phyloP scores from a whole-genome alignment of 2,113 vertebrate species.

The Erythrolamprus reginae region DNA sequence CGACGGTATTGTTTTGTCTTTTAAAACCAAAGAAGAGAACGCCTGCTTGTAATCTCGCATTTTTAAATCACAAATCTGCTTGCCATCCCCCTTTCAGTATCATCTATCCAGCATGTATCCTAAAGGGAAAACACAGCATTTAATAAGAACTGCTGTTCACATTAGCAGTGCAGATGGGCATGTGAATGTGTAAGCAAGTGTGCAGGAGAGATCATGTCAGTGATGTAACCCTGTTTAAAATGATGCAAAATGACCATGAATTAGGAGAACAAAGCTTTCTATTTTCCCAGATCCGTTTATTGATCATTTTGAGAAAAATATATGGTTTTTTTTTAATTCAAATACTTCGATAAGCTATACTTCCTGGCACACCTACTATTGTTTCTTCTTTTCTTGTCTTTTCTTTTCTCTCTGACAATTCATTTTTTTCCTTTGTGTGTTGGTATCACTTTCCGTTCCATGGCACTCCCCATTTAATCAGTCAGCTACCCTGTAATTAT shows the following conservation, averaged over 20 bases:
- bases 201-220: slow-evolving; percentile 11
- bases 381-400: not conserved
- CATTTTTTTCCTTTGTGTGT: slow-evolving; percentile 30
- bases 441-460: slow-evolving; percentile 74
- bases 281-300: slow-evolving; percentile 20
- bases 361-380: not conserved
- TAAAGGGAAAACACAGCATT: slow-evolving; percentile 28
- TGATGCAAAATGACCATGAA: slow-evolving; percentile 31
- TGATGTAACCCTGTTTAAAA: slow-evolving; percentile 33
- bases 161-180: slow-evolving; percentile 39
- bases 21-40: not conserved
- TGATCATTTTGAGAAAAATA: not conserved
- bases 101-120: slow-evolving; percentile 2
- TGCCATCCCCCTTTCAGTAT: slow-evolving; percentile 10
- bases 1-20: slow-evolving; percentile 6
- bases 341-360: slow-evolving; percentile 22
- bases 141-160: slow-evolving; percentile 34
- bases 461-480: slow-evolving; percentile 70
- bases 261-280: slow-evolving; percentile 34
- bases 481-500: slow-evolving; percentile 74
- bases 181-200: not conserved
- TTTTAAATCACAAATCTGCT: slow-evolving; percentile 35
- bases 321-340: not conserved
- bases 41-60: not conserved
- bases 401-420: slow-evolving; percentile 31